Percentiles rank a stretch among this genome's conserved stretches.
These are phyloP conservation scores for Drosophila rellima DNA, from an alignment of 2,888 invertebrate species.

Conservation along the genomic window DNA sequence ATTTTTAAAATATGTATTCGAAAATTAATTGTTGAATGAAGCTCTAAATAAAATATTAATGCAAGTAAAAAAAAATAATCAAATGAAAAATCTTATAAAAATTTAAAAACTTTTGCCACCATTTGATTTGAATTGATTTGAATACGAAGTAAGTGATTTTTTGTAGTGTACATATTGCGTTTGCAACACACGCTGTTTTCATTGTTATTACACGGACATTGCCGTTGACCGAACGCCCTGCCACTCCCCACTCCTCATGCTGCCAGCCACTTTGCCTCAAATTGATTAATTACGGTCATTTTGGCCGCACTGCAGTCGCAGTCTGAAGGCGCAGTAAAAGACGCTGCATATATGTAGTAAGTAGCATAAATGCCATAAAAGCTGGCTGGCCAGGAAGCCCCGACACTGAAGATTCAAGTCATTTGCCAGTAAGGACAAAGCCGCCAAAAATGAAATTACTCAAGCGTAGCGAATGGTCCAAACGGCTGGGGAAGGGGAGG, in stretches of 20 bases:
- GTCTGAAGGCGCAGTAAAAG: constrained; percentile 32
- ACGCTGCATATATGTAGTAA: constrained; percentile 57
- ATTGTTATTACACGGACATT: constrained; percentile 78
- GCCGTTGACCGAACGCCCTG: constrained; percentile 66
- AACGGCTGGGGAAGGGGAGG: neutral
- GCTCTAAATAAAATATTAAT: too few species aligned
- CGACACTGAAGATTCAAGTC: constrained; percentile 56
- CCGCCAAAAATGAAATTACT: constrained; percentile 76
- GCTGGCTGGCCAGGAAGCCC: constrained; percentile 56
- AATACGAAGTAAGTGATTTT: neutral
- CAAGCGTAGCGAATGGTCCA: constrained; percentile 66
- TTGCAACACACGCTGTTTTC: constrained; percentile 74
- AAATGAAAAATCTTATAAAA: too few species aligned
- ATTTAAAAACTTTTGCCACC: neutral
- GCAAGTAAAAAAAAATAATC: too few species aligned
- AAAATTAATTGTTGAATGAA: too few species aligned
- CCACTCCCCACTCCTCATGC: constrained; percentile 30
- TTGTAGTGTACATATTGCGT: constrained; percentile 11
- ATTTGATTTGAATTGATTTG: neutral
- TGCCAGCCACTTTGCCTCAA: constrained; percentile 71
- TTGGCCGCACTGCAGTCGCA: constrained; percentile 37
- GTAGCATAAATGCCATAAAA: constrained; percentile 77
- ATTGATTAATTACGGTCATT: constrained; percentile 82
- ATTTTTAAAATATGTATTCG: too few species aligned
- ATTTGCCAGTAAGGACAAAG: constrained; percentile 79